A percentile compares a stretch with the other conserved stretches of the same genome.
Evolutionary conservation across 2,113 vertebrate species (phyloP).

Genomic region (Hypocryptadius cinnamomeus): DNA sequence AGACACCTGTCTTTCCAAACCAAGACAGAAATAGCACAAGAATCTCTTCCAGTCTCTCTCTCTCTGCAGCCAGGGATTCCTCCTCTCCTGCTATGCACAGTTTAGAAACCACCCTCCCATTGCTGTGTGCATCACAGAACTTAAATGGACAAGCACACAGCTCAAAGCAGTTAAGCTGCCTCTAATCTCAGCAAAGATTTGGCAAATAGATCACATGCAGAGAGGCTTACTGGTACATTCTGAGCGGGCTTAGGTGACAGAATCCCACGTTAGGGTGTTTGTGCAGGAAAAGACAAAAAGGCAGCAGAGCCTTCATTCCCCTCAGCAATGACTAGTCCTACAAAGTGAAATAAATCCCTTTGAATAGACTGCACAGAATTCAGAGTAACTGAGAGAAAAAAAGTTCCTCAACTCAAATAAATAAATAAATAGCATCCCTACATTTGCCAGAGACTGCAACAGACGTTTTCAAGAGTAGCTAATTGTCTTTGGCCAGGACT

Average conservation of each 20-base stretch:
- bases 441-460: not conserved
- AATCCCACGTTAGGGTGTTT: not conserved
- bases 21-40: not conserved
- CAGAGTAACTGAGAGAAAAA: not conserved
- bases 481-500: not conserved
- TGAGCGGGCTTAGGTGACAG: not conserved
- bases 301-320: not conserved
- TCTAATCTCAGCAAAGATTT: slow-evolving; percentile 1
- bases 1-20: no score
- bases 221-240: not conserved
- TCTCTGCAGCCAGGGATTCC: not conserved
- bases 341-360: not conserved
- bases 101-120: not conserved
- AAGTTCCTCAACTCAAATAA: not conserved
- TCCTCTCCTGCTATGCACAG: not conserved
- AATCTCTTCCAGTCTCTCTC: not conserved
- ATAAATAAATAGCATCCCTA: not conserved
- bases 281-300: not conserved
- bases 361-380: not conserved
- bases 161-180: not conserved
- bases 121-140: not conserved
- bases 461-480: slow-evolving; percentile 4
- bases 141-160: not conserved
- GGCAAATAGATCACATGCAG: not conserved
- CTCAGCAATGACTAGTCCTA: not conserved